A percentile compares a stretch with the other conserved stretches of the same genome.
phyloP scores from a whole-genome alignment of 53 echinoderm and acorn worm species.

The Stichopus horrens region DNA sequence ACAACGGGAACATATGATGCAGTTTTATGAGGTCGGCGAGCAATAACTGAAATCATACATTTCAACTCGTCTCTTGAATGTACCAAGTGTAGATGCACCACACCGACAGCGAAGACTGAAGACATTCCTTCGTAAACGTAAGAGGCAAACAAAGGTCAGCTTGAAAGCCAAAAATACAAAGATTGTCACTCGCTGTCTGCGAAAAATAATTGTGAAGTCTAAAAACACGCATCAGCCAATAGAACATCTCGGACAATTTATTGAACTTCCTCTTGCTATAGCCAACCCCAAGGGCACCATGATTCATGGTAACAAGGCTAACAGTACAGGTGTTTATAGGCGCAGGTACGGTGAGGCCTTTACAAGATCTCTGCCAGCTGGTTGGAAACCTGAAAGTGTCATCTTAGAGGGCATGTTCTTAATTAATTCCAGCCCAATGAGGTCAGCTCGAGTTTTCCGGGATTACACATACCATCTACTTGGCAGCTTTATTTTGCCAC shows the following conservation, averaged over 20 bases:
- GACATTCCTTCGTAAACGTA: slow-evolving; percentile 35
- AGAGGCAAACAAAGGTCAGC: slow-evolving; percentile 5
- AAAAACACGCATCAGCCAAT: slow-evolving; percentile 39
- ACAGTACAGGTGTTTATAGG: neutral
- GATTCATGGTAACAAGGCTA: slow-evolving; percentile 3
- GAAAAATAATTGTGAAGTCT: slow-evolving; percentile 46
- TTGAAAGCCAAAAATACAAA: slow-evolving; percentile 37
- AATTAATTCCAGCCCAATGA: slow-evolving; percentile 47
- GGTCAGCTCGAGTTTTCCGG: slow-evolving; percentile 27
- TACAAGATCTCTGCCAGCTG: neutral
- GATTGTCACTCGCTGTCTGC: slow-evolving; percentile 31
- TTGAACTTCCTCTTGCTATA: slow-evolving; percentile 48
- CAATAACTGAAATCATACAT: neutral
- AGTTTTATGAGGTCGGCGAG: neutral
- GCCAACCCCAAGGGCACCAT: slow-evolving; percentile 43
- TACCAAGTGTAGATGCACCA: neutral
- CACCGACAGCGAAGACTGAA: neutral
- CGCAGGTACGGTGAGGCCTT: slow-evolving; percentile 16
- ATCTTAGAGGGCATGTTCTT: slow-evolving; percentile 58
- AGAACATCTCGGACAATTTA: slow-evolving; percentile 36
- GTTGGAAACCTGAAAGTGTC: slow-evolving; percentile 47
- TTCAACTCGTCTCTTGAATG: neutral
- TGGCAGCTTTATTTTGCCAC: slow-evolving; percentile 3
- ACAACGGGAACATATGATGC: neutral
- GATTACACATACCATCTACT: slow-evolving; percentile 40